phyloP scores from a whole-genome alignment of 2,797 vertebrate genomes.

The Fundulus diaphanus region DNA sequence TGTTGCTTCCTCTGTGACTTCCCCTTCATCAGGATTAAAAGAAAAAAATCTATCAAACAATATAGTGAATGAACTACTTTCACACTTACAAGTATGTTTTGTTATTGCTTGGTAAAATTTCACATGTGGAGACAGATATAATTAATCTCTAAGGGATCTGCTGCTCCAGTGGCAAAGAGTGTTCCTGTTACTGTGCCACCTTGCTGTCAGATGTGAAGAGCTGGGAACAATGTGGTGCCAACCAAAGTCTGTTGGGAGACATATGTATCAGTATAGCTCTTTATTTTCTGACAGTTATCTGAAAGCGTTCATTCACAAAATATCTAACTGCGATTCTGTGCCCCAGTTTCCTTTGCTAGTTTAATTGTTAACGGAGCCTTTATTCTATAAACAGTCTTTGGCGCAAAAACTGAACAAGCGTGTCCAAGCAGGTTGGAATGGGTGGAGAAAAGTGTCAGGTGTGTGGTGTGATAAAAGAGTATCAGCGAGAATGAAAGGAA shows the following conservation, averaged over 20 bases:
- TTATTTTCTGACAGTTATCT: not conserved
- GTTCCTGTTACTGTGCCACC: conserved; percentile 34
- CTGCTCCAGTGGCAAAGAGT: conserved; percentile 38
- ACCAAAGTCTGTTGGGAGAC: conserved; percentile 14
- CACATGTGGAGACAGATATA: conserved; percentile 58
- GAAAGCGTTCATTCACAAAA: not conserved
- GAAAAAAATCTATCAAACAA: too few species aligned
- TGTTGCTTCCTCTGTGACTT: conserved; percentile 3
- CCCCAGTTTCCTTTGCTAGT: not conserved
- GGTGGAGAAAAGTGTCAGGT: too few species aligned
- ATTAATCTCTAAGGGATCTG: conserved; percentile 43
- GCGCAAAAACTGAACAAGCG: not conserved
- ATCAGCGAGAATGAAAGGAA: too few species aligned
- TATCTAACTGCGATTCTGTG: not conserved
- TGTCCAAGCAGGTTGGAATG: too few species aligned
- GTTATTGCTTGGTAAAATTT: conserved; percentile 17
- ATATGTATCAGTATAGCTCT: not conserved
- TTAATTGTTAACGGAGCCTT: not conserved
- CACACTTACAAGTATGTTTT: conserved; percentile 16
- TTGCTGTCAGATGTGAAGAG: conserved; percentile 31
- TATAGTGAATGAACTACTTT: not conserved
- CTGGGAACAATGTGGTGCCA: conserved; percentile 12
- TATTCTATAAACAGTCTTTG: not conserved
- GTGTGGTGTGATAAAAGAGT: too few species aligned
- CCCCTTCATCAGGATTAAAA: not conserved